Percentiles rank a stretch among this genome's conserved stretches.
Evolutionary conservation across 2,797 vertebrate genomes (phyloP).

Genomic region (Salarias fasciatus): DNA sequence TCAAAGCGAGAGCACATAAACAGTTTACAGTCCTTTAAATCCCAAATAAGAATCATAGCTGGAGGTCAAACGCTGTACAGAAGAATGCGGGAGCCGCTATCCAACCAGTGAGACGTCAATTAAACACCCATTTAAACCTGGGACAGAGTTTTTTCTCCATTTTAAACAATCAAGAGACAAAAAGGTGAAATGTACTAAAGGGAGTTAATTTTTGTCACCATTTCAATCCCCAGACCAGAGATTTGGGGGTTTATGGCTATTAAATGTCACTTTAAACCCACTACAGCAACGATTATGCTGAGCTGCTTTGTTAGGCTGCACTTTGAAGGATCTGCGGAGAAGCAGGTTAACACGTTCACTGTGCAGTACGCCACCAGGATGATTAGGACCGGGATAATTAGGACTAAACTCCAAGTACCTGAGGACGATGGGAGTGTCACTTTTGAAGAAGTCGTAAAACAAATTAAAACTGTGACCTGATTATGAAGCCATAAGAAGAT

Average conservation of each 20-base stretch:
- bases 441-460: not conserved
- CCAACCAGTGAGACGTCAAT: constrained; percentile 54
- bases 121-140: constrained; percentile 52
- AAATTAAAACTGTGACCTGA: not conserved
- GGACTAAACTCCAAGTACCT: not conserved
- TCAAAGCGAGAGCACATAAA: constrained; percentile 54
- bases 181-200: constrained; percentile 50
- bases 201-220: constrained; percentile 26
- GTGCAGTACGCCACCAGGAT: not conserved
- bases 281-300: constrained; percentile 13
- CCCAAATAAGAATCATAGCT: constrained; percentile 59
- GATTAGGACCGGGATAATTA: not conserved
- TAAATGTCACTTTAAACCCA: constrained; percentile 24
- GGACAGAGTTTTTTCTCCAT: constrained; percentile 43
- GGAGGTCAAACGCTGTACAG: constrained; percentile 54
- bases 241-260: constrained; percentile 5
- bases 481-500: not conserved
- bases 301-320: not conserved
- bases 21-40: constrained; percentile 63
- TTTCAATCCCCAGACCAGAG: constrained; percentile 4
- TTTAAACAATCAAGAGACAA: constrained; percentile 60
- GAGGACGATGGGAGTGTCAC: not conserved
- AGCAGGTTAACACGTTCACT: too few species aligned
- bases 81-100: constrained; percentile 49
- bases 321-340: not conserved